Percentiles rank a stretch among this genome's conserved stretches.
Conservation (phyloP, 2,797 vertebrate species). For the Morus bassanus region DNA sequence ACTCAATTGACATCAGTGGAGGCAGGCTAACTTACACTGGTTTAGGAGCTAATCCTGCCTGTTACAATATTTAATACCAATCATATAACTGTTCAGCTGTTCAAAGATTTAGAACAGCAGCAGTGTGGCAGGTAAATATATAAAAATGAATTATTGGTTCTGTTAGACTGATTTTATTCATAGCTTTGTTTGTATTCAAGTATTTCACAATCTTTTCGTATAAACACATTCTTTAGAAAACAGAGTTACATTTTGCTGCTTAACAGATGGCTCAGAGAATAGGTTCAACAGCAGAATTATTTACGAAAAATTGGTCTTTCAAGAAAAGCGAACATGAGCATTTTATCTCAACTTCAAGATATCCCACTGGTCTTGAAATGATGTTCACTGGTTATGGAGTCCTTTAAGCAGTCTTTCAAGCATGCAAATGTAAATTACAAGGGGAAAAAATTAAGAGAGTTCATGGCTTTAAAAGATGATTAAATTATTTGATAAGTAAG, state of each 20-base stretch:
- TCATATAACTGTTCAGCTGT: background rate
- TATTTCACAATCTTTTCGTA: background rate
- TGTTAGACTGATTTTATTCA: background rate
- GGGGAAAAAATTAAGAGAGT: background rate
- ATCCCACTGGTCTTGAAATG: background rate
- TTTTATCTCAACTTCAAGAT: background rate
- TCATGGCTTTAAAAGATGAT: slow-evolving; percentile 7
- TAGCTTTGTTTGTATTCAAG: background rate
- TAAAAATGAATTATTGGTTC: background rate
- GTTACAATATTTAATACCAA: background rate
- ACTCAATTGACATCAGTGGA: background rate
- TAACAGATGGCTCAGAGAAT: background rate
- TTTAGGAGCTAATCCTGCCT: background rate
- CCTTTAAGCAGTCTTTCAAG: slow-evolving; percentile 11
- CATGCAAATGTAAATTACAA: slow-evolving; percentile 1
- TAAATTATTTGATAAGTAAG: background rate
- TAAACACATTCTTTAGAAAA: background rate
- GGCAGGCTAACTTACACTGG: background rate
- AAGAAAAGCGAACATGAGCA: background rate
- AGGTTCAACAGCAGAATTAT: slow-evolving; percentile 3
- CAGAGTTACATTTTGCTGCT: background rate
- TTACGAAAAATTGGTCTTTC: slow-evolving; percentile 11
- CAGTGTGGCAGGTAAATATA: background rate
- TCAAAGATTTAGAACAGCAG: background rate
- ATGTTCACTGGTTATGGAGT: background rate